Base-by-base conservation (phyloP, 2,797 vertebrate species). In the Parauchenoglanis ngamensis region DNA sequence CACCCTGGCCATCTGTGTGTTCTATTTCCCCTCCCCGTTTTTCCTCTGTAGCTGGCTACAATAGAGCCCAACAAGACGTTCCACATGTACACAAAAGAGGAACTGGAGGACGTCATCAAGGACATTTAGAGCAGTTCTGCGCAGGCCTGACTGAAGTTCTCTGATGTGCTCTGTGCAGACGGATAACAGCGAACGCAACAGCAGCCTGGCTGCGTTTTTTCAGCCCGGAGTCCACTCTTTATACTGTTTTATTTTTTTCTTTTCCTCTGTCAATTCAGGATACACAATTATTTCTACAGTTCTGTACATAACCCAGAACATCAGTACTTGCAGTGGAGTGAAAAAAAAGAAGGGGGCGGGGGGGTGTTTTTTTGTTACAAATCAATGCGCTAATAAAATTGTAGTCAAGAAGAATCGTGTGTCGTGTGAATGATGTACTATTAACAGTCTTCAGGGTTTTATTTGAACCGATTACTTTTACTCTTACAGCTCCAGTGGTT, bases 21-120 rank as follows among this genome's bases (percentile, higher is more conserved):
- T 91, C 61, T 40, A 87, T 28, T 91, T n/a, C 15, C 8, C 5
- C 1, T 13, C 35, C 1, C 2, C 13, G 56, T 28, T 15, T 65
- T 35, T 54, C 21, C 40, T 46, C 13, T 1, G 0, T 91, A 99
- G 98, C 96, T 99, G 83, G 98, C 98, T 86, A 99, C 98, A 0
- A 94, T 99, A 93, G 97, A 99, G 92, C 98, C 98, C 0, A 97
- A 97, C 40, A 97, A 97, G 95, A 98, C 97, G 89, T 99, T 99
- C 95, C 98, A 99, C 95, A 99, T 99, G 98, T 99, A 97, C 95
- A 97, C 98, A 72, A 99, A 99, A 95, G 98, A 99, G 92, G 98
- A 99, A 93, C 97, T 99, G 44, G 98, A 99, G 91, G 98, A 99
- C 46, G 98, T 99, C 89, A 99, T 99, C 94, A 99, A 99, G 93